Evolutionary conservation across 1,140 invertebrate genomes (phyloP), one percentile per base, ranked within the genome.

Genomic region (Ylistrum balloti): DNA sequence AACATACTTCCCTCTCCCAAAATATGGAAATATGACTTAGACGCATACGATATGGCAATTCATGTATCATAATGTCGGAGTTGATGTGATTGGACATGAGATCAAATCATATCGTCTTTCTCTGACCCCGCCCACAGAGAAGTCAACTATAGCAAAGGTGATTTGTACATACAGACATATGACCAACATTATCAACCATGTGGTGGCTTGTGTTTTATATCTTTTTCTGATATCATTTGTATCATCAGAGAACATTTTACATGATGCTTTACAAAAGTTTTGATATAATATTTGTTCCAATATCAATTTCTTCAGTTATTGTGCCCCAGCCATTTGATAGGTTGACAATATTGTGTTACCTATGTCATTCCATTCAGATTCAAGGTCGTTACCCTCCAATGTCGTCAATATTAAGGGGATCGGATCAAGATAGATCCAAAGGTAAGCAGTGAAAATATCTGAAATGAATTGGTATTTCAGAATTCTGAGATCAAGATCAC

Each of bases 1-100:
- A 74, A 74, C 56, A 74, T 74, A 74, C 56, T 74, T 5, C 56
- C 15, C 35, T n/a, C 9, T 74, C 56, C n/a, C 22, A 74, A 74
- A 74, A 74, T 74, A 74, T 74, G 56, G 56, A 74, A 74, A 74
- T 74, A 74, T 74, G 56, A 74, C 56, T 74, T 74, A 28, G 56
- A 74, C 56, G 56, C 56, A 74, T 74, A 74, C 56, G 28, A 74
- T 74, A 74, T 28, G 56, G 56, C 56, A 74, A 74, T 74, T 74
- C 56, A 74, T 74, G 56, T 74, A 74, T 74, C 56, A 74, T 74
- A 74, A 74, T 28, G 56, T 74, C 28, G 11, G 56, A 74, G 20
- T n/a, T 74, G 56, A 74, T 74, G 56, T n/a, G 56, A 74, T 74
- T 28, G 56, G 56, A 28, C 56, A 74, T n/a, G 56, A 74, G 15